These are phyloP conservation scores for Origma solitaria DNA, from an alignment of 2,113 vertebrate genomes.

Conservation along the genomic window DNA sequence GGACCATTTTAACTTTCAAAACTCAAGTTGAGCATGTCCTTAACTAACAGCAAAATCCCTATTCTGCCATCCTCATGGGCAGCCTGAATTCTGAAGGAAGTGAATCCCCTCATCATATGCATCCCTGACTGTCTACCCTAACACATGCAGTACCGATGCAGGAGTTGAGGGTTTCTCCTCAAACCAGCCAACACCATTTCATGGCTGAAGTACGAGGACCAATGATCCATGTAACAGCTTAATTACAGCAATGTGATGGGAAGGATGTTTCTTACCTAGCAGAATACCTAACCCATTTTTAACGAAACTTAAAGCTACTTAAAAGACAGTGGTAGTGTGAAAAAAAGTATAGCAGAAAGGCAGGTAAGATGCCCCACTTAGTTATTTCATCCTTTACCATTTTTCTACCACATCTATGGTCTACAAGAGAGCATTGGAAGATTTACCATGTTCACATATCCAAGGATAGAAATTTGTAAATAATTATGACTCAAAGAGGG, in stretches of 20 bases:
- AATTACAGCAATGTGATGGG: neutral
- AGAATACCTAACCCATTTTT: neutral
- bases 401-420: neutral
- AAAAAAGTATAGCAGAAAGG: neutral
- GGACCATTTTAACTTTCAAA: neutral
- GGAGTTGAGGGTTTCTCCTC: neutral
- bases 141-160: neutral
- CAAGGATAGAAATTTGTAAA: neutral
- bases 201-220: neutral
- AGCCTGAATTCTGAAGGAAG: neutral
- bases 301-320: neutral
- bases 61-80: neutral
- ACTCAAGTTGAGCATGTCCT: neutral
- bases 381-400: neutral
- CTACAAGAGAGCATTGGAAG: neutral
- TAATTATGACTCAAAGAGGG: neutral
- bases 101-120: accelerated
- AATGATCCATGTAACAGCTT: neutral
- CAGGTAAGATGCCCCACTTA: neutral
- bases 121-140: neutral
- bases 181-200: neutral
- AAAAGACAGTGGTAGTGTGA: neutral
- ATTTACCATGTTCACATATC: neutral
- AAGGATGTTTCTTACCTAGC: neutral
- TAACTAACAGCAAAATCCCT: neutral